Evolutionary conservation across 1,140 invertebrate species (phyloP).

Genomic region (Chelonus insularis): DNA sequence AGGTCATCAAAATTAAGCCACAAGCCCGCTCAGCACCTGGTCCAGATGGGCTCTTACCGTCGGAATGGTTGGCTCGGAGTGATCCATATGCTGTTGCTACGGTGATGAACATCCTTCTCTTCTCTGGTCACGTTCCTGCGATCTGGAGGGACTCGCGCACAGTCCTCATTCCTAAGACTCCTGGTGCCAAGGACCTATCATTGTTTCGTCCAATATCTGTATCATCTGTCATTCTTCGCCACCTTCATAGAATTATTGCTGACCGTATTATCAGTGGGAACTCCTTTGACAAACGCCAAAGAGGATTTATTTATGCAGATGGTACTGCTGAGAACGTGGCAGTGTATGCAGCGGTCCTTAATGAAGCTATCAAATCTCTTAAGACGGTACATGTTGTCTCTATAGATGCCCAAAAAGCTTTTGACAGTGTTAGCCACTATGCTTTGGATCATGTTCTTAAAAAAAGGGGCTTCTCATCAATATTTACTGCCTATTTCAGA

Average conservation of each 20-base stretch:
- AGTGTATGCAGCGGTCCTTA: neutral
- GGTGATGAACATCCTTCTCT: slow-evolving; percentile 12
- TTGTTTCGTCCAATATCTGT: slow-evolving; percentile 26
- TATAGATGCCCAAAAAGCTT: slow-evolving; percentile 45
- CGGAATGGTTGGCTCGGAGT: neutral
- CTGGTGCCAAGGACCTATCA: slow-evolving; percentile 4
- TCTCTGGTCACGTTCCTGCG: neutral
- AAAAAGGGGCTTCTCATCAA: too few relatives aligned
- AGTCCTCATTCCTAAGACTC: slow-evolving; percentile 21
- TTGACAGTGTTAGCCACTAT: slow-evolving; percentile 38
- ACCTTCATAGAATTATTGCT: slow-evolving; percentile 24
- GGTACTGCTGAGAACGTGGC: slow-evolving; percentile 11
- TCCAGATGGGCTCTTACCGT: too few relatives aligned
- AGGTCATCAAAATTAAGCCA: too few relatives aligned
- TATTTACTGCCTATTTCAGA: neutral
- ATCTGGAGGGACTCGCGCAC: slow-evolving; percentile 16
- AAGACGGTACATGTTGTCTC: slow-evolving; percentile 28
- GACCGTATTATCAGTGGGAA: too few relatives aligned
- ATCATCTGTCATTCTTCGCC: slow-evolving; percentile 20
- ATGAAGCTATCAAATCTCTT: slow-evolving; percentile 9
- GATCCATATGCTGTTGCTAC: neutral
- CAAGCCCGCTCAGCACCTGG: too few relatives aligned
- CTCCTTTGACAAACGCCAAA: slow-evolving; percentile 5
- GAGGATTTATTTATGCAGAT: slow-evolving; percentile 21
- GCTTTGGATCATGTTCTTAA: too few relatives aligned